These are phyloP conservation scores for Dipus sagitta DNA, from an alignment of 2,797 vertebrate genomes.

Conservation along the genomic window DNA sequence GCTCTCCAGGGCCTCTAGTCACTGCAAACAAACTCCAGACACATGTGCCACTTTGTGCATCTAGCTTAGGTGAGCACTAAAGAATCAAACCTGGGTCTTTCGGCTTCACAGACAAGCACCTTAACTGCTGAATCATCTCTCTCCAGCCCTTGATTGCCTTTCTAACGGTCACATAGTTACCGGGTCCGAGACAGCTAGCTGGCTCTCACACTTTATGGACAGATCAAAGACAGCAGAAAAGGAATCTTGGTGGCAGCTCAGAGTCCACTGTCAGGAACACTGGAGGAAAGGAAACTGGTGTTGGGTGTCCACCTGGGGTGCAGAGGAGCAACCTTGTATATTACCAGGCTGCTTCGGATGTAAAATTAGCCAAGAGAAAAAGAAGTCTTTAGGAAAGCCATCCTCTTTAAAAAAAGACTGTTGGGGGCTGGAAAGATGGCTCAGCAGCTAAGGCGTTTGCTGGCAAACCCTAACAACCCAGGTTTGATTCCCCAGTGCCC, in stretches of 20 bases:
- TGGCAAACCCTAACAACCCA: too few species aligned
- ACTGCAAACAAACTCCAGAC: too few species aligned
- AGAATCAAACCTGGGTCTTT: too few species aligned
- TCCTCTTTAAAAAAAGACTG: neutral
- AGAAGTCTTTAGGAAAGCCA: neutral
- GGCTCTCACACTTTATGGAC: neutral
- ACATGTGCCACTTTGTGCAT: too few species aligned
- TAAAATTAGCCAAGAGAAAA: neutral
- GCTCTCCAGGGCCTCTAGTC: too few species aligned
- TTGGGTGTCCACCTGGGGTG: neutral
- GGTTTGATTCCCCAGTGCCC: too few species aligned
- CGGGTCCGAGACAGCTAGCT: neutral
- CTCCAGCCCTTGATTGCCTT: neutral
- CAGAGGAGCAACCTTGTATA: rapidly evolving
- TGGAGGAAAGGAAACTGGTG: neutral
- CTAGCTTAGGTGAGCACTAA: too few species aligned
- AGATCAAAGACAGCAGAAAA: neutral
- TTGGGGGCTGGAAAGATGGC: too few species aligned
- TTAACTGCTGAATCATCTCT: too few species aligned
- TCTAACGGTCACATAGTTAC: neutral
- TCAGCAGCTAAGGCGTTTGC: too few species aligned
- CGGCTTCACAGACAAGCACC: too few species aligned
- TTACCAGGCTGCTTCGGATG: neutral
- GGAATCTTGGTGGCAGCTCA: neutral
- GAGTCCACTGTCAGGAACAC: rapidly evolving